Conservation (phyloP, 2,888 invertebrate species). For the Helobdella robusta region DNA sequence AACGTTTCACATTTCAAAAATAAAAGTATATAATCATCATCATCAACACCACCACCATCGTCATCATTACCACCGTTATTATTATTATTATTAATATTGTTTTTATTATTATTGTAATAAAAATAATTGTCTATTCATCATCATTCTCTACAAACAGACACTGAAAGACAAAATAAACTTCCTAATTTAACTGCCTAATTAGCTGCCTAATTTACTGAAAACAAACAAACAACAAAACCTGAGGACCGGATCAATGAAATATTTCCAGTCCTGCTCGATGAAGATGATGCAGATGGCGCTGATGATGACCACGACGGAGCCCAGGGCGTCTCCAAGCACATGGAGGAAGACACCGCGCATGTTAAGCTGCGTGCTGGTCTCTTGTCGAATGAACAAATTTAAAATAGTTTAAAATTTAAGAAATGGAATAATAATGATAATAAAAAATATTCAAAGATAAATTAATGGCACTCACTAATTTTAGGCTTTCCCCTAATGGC, state of each 20-base stretch:
- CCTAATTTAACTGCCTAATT: no score
- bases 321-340: slow-evolving; percentile 88
- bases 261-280: slow-evolving; percentile 57
- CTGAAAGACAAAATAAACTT: no score
- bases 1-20: no score
- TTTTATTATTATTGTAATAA: no score
- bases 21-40: no score
- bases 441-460: not conserved
- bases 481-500: slow-evolving; percentile 11
- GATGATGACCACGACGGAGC: slow-evolving; percentile 79
- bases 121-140: no score
- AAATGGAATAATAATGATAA: not conserved
- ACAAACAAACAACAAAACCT: slow-evolving; percentile 44
- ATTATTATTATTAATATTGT: no score
- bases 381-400: not conserved
- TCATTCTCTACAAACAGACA: no score
- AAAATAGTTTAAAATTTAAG: not conserved
- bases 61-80: no score
- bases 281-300: slow-evolving; percentile 66
- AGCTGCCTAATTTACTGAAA: no score
- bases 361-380: slow-evolving; percentile 70
- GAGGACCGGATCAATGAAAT: slow-evolving; percentile 86
- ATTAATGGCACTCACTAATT: slow-evolving; percentile 11
- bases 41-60: no score
- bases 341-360: slow-evolving; percentile 98